Base-by-base conservation (phyloP, 1,140 invertebrate genomes). In the Drosophila pruinosa region DNA sequence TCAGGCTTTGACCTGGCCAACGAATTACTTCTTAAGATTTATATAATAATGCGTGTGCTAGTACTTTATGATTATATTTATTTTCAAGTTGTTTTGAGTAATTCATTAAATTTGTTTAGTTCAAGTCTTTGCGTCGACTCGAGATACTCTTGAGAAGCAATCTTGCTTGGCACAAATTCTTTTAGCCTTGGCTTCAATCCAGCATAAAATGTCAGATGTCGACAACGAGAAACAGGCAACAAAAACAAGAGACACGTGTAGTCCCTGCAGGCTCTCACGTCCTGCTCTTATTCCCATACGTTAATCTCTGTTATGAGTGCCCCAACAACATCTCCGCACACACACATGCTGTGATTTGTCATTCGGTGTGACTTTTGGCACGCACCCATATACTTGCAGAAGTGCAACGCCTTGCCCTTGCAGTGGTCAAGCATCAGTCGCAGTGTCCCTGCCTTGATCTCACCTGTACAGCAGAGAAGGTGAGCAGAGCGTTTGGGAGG, bases 281-380 rank as follows among this genome's bases (percentile, higher is more conserved):
- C 43, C 26, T 26, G 34, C 24, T 45, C 52, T 19, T 43, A 48
- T 63, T 63, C 59, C 31, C 67, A 15, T 19, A 62, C 17, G 12
- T 39, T 28, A 67, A 41, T 21, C 54, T 34, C 31, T 22, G 43
- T 14, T 63, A 22, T 28, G 39, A 48, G 34, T 38, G 6, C 21
- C 4, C 34, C 58, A 45, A 26, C 62, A 69, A 53, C 22, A 48
- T 28, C n/a, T 7, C 43, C 21, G 36, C 31, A 36, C 38, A 56
- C 21, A 62, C 19, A 39, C 43, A 53, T 3, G 21, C 43, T 65
- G 39, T 54, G 68, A 65, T 65, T 75, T 75, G 72, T 75, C 59
- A 72, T 75, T 59, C 72, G 36, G 59, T 39, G 72, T 61, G 72
- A 75, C 61, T 75, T 72, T 75, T 75, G 72, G 59, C 68, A 75